Base-by-base conservation (phyloP, 2,888 invertebrate genomes). In the Melinopterus prodromus region DNA sequence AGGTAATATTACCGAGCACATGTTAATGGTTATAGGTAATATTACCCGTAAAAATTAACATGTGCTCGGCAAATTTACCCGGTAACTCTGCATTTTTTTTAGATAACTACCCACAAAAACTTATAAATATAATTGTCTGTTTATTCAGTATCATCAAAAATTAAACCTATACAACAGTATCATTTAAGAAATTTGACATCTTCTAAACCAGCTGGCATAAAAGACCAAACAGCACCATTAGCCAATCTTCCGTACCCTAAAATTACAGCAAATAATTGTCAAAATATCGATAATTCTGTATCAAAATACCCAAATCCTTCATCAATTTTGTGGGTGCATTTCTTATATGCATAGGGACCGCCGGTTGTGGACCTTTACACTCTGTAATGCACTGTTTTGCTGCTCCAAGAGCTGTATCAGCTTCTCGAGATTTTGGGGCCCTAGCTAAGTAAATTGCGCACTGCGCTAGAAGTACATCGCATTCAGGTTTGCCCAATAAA, bases 311-410 rank as follows among this genome's bases (percentile, higher is more conserved):
- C 84, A 96, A 88, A 87, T 94, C 91, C 87, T 92, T 92, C 95
- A 95, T 95, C 0, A 96, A 89, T 87, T 91, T 94, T 0, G 95
- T 95, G 3, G 96, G 93, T n/a, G 95, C 95, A 89, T 96, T 95
- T 80, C 96, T 91, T 82, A 96, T 90, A 89, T 95, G 95, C 81
- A 96, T 89, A 0, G 96, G 96, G 6, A 96, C 94, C 0, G 92
- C 88, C 0, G 96, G 96, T 80, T 95, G 91, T 0, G 93, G 91
- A 0, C 96, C 96, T 86, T 93, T 92, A 14, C 92, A 91, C 79
- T 92, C 90, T 0, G 88, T 87, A 76, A 96, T 91, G 16, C 91
- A 88, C 71, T 87, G 87, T 86, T 94, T 94, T 16, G 95, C 95
- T 80, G 84, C 85, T 0, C 85, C 87, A 74, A 92, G 86, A 0